Base-by-base conservation (phyloP, 2,888 invertebrate species). In the Acleris laterana region DNA sequence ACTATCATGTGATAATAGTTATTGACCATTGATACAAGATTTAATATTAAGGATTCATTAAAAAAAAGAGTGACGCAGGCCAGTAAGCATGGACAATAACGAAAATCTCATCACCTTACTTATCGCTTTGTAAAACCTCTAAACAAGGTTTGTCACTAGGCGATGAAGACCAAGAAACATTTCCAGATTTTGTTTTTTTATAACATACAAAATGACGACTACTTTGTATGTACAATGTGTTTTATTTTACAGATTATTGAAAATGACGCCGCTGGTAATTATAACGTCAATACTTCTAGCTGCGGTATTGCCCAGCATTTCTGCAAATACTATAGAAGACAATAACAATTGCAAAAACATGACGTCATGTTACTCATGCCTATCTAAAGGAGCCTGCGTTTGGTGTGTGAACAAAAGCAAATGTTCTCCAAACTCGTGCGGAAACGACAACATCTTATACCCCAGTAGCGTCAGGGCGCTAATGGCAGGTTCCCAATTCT, bases 341-440 rank as follows among this genome's bases (percentile, higher is more conserved):
- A n/a, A 75, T 52, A 69, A 77, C 13, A 74, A 74, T 48, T 85
- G 85, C 65, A 80, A 63, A 68, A 74, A 9, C 9, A 52, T 66
- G 9, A 58, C 22, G 32, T 87, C 89, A 6, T 89, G 89, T 69
- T 75, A 82, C 0, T 73, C 79, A 5, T 90, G 89, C 62, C 76
- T 90, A 64, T 70, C 74, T 16, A 79, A 82, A 64, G 81, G 72
- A 66, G 74, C 71, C 56, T 90, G 89, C 68, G 80, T 81, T 4
- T 90, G 89, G 88, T 89, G 89, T 62, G 87, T 89, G n/a, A 85
- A 84, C 28, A 88, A 89, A 70, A 88, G 84, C 72, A 78, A 80
- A 70, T 89, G 90, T 63, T 87, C 88, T 3, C 81, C 82, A 65
- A 83, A 88, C 67, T 78, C 81, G 55, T 89, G 89, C 68, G 89